Evolutionary conservation across 2,888 invertebrate species (phyloP).

Genomic region (Lochmaea capreae): DNA sequence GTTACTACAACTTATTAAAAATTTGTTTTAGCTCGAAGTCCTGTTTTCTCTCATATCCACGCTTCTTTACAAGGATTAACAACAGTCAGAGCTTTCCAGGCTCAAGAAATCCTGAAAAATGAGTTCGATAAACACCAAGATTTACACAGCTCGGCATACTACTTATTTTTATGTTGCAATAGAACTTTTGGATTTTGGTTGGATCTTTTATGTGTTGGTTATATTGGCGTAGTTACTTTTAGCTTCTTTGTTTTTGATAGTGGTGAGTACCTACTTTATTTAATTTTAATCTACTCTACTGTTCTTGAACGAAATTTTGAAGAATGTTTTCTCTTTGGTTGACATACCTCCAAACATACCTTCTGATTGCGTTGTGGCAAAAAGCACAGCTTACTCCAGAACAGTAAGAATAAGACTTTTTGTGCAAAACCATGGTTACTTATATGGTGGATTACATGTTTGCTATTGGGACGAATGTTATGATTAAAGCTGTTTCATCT

Average conservation of each 20-base stretch:
- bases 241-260: conserved; percentile 56
- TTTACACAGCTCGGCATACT: conserved; percentile 81
- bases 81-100: conserved; percentile 79
- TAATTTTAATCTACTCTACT: not conserved
- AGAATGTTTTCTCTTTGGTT: too few species aligned
- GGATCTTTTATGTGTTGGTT: conserved; percentile 65
- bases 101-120: conserved; percentile 71
- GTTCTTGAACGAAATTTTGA: too few species aligned
- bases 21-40: conserved; percentile 74
- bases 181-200: conserved; percentile 80
- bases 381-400: too few species aligned
- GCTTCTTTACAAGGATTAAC: conserved; percentile 81
- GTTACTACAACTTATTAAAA: not conserved
- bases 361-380: too few species aligned
- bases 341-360: too few species aligned
- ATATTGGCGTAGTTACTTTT: conserved; percentile 54
- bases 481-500: too few species aligned
- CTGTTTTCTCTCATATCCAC: conserved; percentile 81
- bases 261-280: conserved; percentile 42
- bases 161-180: conserved; percentile 72
- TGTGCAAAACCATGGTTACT: too few species aligned
- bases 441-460: too few species aligned
- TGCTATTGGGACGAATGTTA: too few species aligned
- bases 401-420: too few species aligned
- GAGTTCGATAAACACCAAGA: conserved; percentile 77